phyloP scores from a whole-genome alignment of 2,113 vertebrate species.

The Spea bombifrons region DNA sequence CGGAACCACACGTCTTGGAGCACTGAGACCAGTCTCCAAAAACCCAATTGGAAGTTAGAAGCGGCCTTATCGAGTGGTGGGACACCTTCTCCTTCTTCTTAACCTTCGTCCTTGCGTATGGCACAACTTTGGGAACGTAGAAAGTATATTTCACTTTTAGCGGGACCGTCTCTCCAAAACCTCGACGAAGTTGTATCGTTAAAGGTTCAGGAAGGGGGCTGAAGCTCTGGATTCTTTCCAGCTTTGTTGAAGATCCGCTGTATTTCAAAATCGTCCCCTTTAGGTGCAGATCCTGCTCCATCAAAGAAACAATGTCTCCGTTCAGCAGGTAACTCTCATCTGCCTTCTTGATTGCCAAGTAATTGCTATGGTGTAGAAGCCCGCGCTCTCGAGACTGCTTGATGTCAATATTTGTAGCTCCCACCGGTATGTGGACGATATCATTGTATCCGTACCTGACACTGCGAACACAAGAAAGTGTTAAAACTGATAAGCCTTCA shows the following conservation, averaged over 20 bases:
- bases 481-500: too few relatives aligned
- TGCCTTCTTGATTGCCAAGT: conserved; percentile 81
- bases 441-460: conserved; percentile 89
- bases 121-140: conserved; percentile 80
- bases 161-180: conserved; percentile 71
- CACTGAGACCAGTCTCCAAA: conserved; percentile 90
- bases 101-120: conserved; percentile 71
- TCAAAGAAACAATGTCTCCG: conserved; percentile 85
- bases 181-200: conserved; percentile 82
- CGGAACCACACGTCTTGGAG: conserved; percentile 84
- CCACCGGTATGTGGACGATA: conserved; percentile 86
- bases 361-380: conserved; percentile 84
- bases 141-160: conserved; percentile 89
- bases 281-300: conserved; percentile 87
- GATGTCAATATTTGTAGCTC: conserved; percentile 91
- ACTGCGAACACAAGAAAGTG: background rate
- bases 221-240: conserved; percentile 94
- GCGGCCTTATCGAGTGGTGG: conserved; percentile 71
- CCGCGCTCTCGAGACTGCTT: conserved; percentile 90
- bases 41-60: conserved; percentile 77
- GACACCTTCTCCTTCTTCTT: conserved; percentile 69
- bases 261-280: conserved; percentile 87
- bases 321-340: conserved; percentile 87
- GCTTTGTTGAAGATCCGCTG: conserved; percentile 86
- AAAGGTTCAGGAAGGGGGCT: conserved; percentile 77